A percentile compares a stretch with the other conserved stretches of the same genome.
phyloP scores from a whole-genome alignment of 2,113 vertebrate genomes.

The Edolisoma coerulescens region DNA sequence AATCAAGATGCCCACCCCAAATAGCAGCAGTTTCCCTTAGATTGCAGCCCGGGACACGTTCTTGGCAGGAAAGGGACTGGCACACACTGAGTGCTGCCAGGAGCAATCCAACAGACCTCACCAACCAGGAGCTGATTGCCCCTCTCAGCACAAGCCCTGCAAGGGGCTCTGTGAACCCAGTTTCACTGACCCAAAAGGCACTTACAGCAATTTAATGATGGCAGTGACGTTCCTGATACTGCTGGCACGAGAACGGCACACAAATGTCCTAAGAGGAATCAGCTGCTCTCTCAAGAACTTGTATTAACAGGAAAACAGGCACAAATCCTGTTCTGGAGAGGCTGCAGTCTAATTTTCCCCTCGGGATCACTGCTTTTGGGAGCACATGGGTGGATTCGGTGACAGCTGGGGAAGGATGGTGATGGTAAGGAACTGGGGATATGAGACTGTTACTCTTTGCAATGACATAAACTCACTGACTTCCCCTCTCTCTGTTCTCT shows the following conservation, averaged over 20 bases:
- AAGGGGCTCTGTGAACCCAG: background rate
- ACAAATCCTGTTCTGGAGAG: background rate
- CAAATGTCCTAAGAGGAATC: background rate
- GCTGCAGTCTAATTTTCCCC: background rate
- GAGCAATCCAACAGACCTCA: background rate
- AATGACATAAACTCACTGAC: background rate
- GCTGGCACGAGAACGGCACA: background rate
- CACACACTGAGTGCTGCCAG: background rate
- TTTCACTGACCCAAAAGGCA: background rate
- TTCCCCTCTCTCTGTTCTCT: background rate
- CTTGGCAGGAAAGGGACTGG: background rate
- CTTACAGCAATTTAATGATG: background rate
- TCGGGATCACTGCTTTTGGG: background rate
- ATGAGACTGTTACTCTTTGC: background rate
- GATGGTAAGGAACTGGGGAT: background rate
- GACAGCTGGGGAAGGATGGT: background rate
- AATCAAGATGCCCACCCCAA: fast-evolving
- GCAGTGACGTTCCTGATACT: background rate
- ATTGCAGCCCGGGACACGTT: fast-evolving
- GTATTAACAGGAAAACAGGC: background rate
- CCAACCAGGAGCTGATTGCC: background rate
- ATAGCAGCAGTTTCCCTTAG: background rate
- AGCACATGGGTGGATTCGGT: background rate
- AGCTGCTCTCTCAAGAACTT: background rate
- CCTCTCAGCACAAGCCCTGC: background rate